Evolutionary conservation across 2,797 vertebrate genomes (phyloP).

Genomic region (Platyrinchus mystaceus): DNA sequence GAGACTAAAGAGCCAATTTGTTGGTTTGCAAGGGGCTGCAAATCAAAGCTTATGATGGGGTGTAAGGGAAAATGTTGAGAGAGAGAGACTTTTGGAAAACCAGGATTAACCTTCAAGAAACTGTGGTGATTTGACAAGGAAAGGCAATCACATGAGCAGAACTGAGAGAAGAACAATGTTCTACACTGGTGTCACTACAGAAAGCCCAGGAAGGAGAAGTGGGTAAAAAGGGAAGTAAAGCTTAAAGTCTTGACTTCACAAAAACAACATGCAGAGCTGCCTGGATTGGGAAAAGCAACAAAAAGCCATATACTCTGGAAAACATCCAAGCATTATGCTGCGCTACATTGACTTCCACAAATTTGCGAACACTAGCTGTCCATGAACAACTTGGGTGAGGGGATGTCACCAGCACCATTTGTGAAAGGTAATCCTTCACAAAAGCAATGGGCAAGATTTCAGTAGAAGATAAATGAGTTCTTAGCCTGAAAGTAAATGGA

Average conservation of each 20-base stretch:
- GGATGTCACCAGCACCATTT: background rate
- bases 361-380: background rate
- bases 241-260: background rate
- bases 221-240: background rate
- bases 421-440: background rate
- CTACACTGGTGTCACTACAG: background rate
- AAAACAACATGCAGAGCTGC: background rate
- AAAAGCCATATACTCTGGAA: background rate
- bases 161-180: background rate
- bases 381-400: background rate
- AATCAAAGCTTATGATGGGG: background rate
- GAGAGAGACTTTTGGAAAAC: background rate
- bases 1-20: background rate
- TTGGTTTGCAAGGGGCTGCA: background rate
- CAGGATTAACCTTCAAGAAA: background rate
- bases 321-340: background rate
- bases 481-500: conserved; percentile 13
- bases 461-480: conserved; percentile 7
- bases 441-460: background rate
- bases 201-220: background rate
- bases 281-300: background rate
- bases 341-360: background rate
- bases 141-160: background rate
- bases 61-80: background rate
- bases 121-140: background rate